These are phyloP conservation scores for Eilema sororculum DNA, from an alignment of 2,888 invertebrate genomes.

Conservation along the genomic window DNA sequence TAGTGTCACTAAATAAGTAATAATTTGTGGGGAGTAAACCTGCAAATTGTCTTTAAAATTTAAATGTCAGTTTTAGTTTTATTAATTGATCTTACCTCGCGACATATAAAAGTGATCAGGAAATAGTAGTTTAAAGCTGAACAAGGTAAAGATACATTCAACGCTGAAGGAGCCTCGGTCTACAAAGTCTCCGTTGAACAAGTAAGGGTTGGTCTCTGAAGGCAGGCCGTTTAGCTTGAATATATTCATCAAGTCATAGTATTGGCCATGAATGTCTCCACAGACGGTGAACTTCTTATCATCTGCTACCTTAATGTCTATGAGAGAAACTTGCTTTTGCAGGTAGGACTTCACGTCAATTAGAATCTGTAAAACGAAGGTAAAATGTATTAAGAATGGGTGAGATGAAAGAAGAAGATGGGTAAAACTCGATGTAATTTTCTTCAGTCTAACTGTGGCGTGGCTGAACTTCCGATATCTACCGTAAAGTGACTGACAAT, in stretches of 20 bases:
- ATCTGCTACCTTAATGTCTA: conserved; percentile 95
- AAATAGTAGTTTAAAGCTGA: conserved; percentile 98
- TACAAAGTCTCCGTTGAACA: conserved; percentile 99
- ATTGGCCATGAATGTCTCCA: conserved; percentile 99
- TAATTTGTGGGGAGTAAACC: too few species aligned
- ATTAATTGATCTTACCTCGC: conserved; percentile 90
- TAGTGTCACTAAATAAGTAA: too few species aligned
- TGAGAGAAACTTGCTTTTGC: conserved; percentile 93
- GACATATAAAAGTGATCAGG: conserved; percentile 99
- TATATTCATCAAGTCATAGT: conserved; percentile 98
- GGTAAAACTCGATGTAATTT: too few species aligned
- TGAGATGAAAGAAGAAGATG: too few species aligned
- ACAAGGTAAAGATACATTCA: conserved; percentile 98
- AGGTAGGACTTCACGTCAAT: conserved; percentile 95
- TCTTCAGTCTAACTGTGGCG: too few species aligned
- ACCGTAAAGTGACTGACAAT: too few species aligned
- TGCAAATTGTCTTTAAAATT: too few species aligned
- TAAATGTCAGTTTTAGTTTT: too few species aligned
- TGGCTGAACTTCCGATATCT: too few species aligned
- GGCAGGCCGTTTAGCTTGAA: conserved; percentile 99
- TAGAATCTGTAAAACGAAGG: conserved; percentile 90
- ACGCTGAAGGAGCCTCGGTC: conserved; percentile 99
- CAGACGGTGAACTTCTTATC: conserved; percentile 98
- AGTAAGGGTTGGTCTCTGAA: conserved; percentile 97
- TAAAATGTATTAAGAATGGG: too few species aligned